Conservation (phyloP, 2,888 invertebrate species). For the Hybos culiciformis region DNA sequence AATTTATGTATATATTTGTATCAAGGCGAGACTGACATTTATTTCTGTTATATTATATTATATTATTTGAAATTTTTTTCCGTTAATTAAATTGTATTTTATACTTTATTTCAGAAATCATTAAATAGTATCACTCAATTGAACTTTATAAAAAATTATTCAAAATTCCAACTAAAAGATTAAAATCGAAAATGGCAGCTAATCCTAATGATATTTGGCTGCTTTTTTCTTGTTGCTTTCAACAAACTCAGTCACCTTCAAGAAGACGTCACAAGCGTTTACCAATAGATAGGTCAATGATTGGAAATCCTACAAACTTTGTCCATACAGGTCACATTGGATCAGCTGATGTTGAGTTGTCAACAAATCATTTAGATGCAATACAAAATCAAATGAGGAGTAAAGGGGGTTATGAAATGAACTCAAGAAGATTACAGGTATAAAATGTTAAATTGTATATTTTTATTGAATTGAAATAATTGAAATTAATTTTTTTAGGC, state of each 20-base stretch:
- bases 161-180: neutral
- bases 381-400: conserved; percentile 92
- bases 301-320: conserved; percentile 90
- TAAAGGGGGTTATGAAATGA: conserved; percentile 84
- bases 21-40: too few species aligned
- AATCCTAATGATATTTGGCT: conserved; percentile 74
- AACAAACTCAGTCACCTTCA: conserved; percentile 62
- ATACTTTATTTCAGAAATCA: too few species aligned
- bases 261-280: conserved; percentile 55
- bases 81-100: too few species aligned
- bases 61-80: too few species aligned
- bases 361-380: conserved; percentile 66
- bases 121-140: too few species aligned
- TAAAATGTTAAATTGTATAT: too few species aligned
- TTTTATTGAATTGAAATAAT: too few species aligned
- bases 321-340: conserved; percentile 83
- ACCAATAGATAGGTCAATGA: conserved; percentile 86
- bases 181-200: conserved; percentile 42
- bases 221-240: conserved; percentile 83
- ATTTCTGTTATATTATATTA: too few species aligned
- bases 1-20: too few species aligned
- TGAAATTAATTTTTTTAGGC: too few species aligned
- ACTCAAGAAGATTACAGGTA: conserved; percentile 35
- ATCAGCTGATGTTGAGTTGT: conserved; percentile 77
- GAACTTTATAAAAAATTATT: neutral